Evolutionary conservation across 2,888 invertebrate genomes (phyloP), one percentile per base, ranked within the genome.

Genomic region (Apocheima hispidaria): DNA sequence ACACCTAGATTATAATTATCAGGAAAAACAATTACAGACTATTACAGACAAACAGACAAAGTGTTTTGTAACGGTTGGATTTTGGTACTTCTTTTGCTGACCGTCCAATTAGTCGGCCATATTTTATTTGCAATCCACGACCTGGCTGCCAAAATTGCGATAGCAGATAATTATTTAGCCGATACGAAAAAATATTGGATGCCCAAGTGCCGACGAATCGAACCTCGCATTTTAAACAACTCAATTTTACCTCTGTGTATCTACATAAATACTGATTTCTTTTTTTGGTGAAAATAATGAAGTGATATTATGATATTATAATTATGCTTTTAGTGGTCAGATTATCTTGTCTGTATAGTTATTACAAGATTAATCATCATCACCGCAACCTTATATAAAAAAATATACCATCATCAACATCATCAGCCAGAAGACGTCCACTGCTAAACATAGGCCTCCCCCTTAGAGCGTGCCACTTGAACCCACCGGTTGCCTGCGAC

Each of bases 161-260:
- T 90, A 88, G 82, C 86, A 84, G 84, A 83, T 88, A 90, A 88
- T 91, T 91, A 91, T 89, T 90, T 81, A 74, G 76, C 74, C 78
- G 87, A 87, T 88, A 87, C 87, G 82, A 86, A 87, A 88, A 87
- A 87, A 84, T 88, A 90, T 89, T 86, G 84, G 86, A 78, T 81
- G 77, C 77, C 68, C 77, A 70, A 75, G 74, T 73, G 73, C 70
- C 68, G 75, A 76, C 79, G 82, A 83, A 85, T 84, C 82, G 79
- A 71, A 78, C 73, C 68, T 77, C 76, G 78, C 82, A 81, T 83
- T 85, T 87, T 76, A 79, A 83, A 91, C 84, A 81, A 82, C 88
- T 91, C 82, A 88, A 90, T 91, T 86, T 82, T 77, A 72, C 65
- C 72, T 23, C 44, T 65, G 65, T 68, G 71, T 68, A 66, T 60